A percentile compares a stretch with the other conserved stretches of the same genome.
Evolutionary conservation across 2,797 vertebrate species (phyloP).

Genomic region (Pyrocephalus nanus): DNA sequence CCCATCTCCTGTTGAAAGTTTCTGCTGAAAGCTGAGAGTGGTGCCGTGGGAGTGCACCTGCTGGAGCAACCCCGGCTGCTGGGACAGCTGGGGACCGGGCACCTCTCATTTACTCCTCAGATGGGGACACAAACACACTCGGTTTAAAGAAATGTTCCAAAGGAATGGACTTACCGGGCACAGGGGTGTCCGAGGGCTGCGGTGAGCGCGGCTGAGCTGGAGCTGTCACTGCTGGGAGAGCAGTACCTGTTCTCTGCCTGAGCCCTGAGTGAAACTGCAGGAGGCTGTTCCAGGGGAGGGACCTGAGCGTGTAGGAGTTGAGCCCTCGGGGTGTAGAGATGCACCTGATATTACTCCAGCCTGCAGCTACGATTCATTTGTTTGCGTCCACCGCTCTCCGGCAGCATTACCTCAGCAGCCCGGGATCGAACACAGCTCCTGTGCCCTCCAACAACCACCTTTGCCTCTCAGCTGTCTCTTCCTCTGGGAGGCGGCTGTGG

Average conservation of each 20-base stretch:
- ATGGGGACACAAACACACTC: not conserved
- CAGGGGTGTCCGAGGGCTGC: constrained; percentile 12
- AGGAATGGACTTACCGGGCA: constrained; percentile 72
- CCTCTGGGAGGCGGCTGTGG: not conserved
- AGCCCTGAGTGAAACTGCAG: constrained; percentile 82
- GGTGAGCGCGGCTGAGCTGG: constrained; percentile 19
- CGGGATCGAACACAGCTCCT: constrained; percentile 41
- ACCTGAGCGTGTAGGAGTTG: constrained; percentile 89
- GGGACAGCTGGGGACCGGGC: not conserved
- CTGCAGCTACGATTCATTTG: constrained; percentile 93
- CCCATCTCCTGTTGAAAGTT: not conserved
- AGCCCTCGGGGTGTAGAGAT: constrained; percentile 94
- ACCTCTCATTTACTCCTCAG: not conserved
- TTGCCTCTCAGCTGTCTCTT: not conserved
- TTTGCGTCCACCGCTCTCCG: constrained; percentile 74
- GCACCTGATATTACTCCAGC: constrained; percentile 94
- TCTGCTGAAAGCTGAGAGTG: not conserved
- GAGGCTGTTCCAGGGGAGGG: constrained; percentile 87
- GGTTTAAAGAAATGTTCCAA: not conserved
- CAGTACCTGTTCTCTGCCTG: constrained; percentile 79
- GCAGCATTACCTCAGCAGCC: constrained; percentile 63
- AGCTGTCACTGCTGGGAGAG: constrained; percentile 71
- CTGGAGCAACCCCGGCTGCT: not conserved
- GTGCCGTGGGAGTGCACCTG: constrained; percentile 67
- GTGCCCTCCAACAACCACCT: constrained; percentile 64